Percentiles rank a stretch among this genome's conserved stretches.
Conservation (phyloP, 2,113 vertebrate species). For the Grallaria varia region DNA sequence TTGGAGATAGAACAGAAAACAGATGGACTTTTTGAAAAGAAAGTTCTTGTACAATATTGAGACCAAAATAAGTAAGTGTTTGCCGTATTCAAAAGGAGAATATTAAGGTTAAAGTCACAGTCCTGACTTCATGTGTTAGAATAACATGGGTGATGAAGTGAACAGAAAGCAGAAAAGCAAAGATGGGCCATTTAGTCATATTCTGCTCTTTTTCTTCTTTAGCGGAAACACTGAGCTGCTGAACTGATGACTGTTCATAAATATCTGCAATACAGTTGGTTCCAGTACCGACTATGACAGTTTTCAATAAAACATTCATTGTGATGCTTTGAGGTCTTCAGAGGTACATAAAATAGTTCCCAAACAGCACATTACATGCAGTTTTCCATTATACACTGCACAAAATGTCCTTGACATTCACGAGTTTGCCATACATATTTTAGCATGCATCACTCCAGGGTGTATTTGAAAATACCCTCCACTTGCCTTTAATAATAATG, state of each 20-base stretch:
- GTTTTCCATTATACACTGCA: slow-evolving; percentile 71
- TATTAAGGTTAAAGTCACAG: background rate
- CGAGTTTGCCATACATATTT: slow-evolving; percentile 75
- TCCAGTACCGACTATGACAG: slow-evolving; percentile 32
- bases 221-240: background rate
- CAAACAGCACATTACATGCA: slow-evolving; percentile 75
- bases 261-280: slow-evolving; percentile 61
- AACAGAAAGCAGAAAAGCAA: background rate
- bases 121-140: background rate
- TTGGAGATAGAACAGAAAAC: background rate
- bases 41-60: background rate
- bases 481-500: slow-evolving; percentile 85
- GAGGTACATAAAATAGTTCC: slow-evolving; percentile 72
- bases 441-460: slow-evolving; percentile 79
- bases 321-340: slow-evolving; percentile 72
- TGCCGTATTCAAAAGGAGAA: background rate
- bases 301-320: slow-evolving; percentile 71
- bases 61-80: background rate
- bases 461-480: slow-evolving; percentile 81
- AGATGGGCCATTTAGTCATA: background rate
- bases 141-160: background rate
- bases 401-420: slow-evolving; percentile 84
- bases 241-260: slow-evolving; percentile 58
- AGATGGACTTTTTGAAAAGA: background rate
- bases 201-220: background rate